Evolutionary conservation across 2,113 vertebrate genomes (phyloP).

Genomic region (Trichomycterus rosablanca): DNA sequence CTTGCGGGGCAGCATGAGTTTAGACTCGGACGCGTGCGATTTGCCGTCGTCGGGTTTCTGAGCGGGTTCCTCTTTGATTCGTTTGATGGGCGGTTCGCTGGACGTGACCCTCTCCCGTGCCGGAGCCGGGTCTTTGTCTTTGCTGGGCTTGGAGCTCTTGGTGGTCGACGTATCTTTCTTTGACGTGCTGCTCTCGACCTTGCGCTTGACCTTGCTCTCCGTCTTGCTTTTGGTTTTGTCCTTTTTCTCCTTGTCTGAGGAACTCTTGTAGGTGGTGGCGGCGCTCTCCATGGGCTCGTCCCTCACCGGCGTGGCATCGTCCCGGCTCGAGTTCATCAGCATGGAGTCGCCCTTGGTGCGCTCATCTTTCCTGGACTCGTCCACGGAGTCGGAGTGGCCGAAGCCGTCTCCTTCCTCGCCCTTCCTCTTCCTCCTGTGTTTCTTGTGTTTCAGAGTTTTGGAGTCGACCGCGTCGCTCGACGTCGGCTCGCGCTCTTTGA

Average conservation of each 20-base stretch:
- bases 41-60: slow-evolving; percentile 69
- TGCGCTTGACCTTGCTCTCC: slow-evolving; percentile 84
- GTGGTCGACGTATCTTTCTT: slow-evolving; percentile 74
- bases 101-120: slow-evolving; percentile 64
- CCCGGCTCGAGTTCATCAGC: slow-evolving; percentile 70
- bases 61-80: slow-evolving; percentile 71
- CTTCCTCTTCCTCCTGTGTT: slow-evolving; percentile 79
- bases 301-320: slow-evolving; percentile 89
- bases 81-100: slow-evolving; percentile 68
- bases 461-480: slow-evolving; percentile 57
- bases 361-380: slow-evolving; percentile 71
- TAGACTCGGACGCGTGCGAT: slow-evolving; percentile 61
- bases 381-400: slow-evolving; percentile 61
- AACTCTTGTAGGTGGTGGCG: slow-evolving; percentile 68
- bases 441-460: slow-evolving; percentile 76
- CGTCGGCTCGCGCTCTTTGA: slow-evolving; percentile 63
- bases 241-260: slow-evolving; percentile 77
- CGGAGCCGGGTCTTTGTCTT: slow-evolving; percentile 65
- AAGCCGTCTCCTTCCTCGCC: slow-evolving; percentile 79
- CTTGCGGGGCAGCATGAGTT: slow-evolving; percentile 68
- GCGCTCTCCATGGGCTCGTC: slow-evolving; percentile 96
- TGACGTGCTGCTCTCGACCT: slow-evolving; percentile 54
- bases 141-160: slow-evolving; percentile 70
- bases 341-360: slow-evolving; percentile 61
- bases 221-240: slow-evolving; percentile 64